Conservation (phyloP, 2,113 vertebrate genomes). For the Cyprinus carpio region DNA sequence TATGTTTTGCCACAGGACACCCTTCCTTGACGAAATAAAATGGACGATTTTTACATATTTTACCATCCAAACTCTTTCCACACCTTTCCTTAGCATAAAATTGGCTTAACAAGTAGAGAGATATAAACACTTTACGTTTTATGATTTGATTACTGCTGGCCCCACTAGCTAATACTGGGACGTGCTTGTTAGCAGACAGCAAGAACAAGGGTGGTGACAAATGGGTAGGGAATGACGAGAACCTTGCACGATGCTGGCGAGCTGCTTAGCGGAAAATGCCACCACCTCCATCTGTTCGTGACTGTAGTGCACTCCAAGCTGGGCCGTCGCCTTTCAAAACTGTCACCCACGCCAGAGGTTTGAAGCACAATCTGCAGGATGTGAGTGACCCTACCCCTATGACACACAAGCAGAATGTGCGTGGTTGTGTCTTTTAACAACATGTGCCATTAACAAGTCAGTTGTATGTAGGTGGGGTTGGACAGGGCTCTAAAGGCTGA, state of each 20-base stretch:
- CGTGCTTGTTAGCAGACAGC: conserved; percentile 19
- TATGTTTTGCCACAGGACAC: neutral
- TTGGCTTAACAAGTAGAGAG: conserved; percentile 23
- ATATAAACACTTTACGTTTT: conserved; percentile 32
- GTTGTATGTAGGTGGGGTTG: neutral
- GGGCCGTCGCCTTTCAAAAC: conserved; percentile 47
- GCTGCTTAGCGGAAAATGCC: conserved; percentile 48
- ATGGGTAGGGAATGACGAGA: conserved; percentile 54
- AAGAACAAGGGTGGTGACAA: conserved; percentile 40
- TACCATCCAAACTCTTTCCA: conserved; percentile 1
- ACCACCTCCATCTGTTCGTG: conserved; percentile 59
- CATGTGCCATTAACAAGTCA: conserved; percentile 14
- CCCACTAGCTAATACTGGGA: neutral
- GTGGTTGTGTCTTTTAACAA: conserved; percentile 50
- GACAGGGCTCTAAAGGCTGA: neutral
- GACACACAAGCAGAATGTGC: conserved; percentile 50
- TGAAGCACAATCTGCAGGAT: conserved; percentile 46
- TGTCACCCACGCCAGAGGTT: conserved; percentile 50
- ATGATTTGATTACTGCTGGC: conserved; percentile 27
- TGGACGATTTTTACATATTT: neutral
- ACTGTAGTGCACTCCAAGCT: conserved; percentile 47
- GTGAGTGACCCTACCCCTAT: conserved; percentile 44
- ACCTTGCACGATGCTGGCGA: conserved; percentile 53
- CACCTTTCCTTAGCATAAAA: neutral
- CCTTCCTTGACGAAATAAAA: conserved; percentile 14